Conservation (phyloP, 2,888 invertebrate genomes). For the Monoplex corrugatus region DNA sequence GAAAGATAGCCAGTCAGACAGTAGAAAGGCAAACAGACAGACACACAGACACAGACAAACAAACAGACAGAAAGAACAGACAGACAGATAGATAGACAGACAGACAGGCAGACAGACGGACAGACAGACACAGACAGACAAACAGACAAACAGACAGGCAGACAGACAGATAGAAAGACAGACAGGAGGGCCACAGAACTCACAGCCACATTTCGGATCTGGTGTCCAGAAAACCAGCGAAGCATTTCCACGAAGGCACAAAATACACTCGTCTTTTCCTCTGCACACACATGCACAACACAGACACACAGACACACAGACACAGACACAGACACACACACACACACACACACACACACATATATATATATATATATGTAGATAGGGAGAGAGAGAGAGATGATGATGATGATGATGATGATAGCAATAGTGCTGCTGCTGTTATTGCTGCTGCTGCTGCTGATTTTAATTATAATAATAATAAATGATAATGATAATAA, state of each 20-base stretch:
- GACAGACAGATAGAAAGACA: neutral
- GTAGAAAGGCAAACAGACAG: neutral
- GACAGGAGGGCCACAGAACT: conserved; percentile 52
- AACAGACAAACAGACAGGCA: neutral
- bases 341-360: conserved; percentile 9
- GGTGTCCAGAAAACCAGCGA: conserved; percentile 96
- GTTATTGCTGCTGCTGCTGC: too few relatives aligned
- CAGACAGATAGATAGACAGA: neutral
- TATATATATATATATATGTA: neutral
- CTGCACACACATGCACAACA: conserved; percentile 60
- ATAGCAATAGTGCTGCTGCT: too few relatives aligned
- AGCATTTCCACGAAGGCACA: conserved; percentile 86
- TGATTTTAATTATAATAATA: too few relatives aligned
- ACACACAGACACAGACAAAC: conserved; percentile 14
- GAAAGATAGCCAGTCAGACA: conserved; percentile 42
- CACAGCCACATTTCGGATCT: conserved; percentile 94
- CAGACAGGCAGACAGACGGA: too few relatives aligned
- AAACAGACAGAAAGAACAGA: neutral
- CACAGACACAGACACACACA: neutral
- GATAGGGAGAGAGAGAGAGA: too few relatives aligned
- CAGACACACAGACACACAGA: neutral
- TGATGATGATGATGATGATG: too few relatives aligned
- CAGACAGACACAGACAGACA: too few relatives aligned
- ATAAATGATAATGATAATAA: too few relatives aligned
- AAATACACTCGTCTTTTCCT: conserved; percentile 73